Evolutionary conservation across 2,113 vertebrate species (phyloP).

Genomic region (Nannobrachium achirus): DNA sequence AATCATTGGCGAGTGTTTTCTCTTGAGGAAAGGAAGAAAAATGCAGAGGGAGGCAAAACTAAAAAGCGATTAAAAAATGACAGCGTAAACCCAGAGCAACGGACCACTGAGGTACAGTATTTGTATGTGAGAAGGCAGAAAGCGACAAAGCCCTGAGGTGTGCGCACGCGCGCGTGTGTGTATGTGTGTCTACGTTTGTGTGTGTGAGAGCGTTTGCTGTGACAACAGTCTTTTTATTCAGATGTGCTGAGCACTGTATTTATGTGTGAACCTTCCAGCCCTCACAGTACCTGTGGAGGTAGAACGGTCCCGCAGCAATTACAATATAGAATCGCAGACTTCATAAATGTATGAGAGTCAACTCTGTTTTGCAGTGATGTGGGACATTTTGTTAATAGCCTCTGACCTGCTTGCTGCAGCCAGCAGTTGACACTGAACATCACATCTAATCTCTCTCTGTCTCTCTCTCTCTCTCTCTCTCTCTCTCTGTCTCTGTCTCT

Average conservation of each 20-base stretch:
- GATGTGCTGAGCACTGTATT: conserved; percentile 68
- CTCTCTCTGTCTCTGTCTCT: too few species aligned
- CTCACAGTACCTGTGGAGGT: conserved; percentile 43
- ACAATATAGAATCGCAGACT: conserved; percentile 41
- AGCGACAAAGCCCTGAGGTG: conserved; percentile 7
- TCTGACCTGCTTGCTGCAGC: conserved; percentile 4
- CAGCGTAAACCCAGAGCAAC: conserved; percentile 49
- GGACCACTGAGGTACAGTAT: conserved; percentile 16
- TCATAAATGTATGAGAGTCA: not conserved
- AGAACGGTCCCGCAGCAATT: conserved; percentile 63
- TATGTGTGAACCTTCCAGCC: conserved; percentile 50
- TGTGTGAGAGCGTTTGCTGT: conserved; percentile 7
- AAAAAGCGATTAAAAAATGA: conserved; percentile 44
- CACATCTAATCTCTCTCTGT: too few species aligned
- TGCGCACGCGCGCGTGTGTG: conserved; percentile 24
- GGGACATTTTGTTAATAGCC: not conserved
- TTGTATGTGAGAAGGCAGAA: conserved; percentile 14
- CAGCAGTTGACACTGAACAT: not conserved
- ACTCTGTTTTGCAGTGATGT: not conserved
- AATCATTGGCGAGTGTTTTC: conserved; percentile 70
- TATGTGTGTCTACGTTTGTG: conserved; percentile 33
- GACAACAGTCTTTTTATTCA: conserved; percentile 50
- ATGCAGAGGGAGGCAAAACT: conserved; percentile 52
- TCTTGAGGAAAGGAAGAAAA: conserved; percentile 58
- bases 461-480: too few species aligned